Percentiles rank a stretch among this genome's conserved stretches.
phyloP scores from a whole-genome alignment of 2,888 invertebrate species.

The Auanema freiburgensis region DNA sequence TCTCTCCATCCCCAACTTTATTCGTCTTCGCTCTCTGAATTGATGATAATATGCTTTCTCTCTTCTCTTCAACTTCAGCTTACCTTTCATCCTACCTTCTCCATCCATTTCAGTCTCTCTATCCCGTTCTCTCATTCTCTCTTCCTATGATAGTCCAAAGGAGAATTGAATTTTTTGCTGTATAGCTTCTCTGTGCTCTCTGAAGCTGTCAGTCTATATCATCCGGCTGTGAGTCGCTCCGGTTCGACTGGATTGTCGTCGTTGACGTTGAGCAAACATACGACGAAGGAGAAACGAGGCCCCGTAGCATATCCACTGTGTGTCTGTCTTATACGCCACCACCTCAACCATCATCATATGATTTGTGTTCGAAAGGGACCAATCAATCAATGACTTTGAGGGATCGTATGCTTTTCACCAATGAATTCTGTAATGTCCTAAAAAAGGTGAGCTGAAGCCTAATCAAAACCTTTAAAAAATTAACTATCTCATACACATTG shows the following conservation, averaged over 20 bases:
- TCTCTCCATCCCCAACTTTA: no score
- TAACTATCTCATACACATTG: no score
- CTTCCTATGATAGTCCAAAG: constrained; percentile 12
- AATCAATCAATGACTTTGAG: constrained; percentile 11
- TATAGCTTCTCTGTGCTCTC: constrained; percentile 14
- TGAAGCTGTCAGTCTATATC: constrained; percentile 4
- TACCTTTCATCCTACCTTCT: no score
- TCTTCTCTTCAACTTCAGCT: no score
- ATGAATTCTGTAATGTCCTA: background rate
- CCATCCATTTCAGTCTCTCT: constrained; percentile 11
- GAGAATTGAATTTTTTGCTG: no score
- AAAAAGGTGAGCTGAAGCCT: no score
- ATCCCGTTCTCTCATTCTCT: constrained; percentile 17
- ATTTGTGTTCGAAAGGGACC: constrained; percentile 11
- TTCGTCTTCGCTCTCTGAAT: no score
- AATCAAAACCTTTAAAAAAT: no score
- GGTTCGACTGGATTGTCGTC: constrained; percentile 11
- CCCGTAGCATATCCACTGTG: constrained; percentile 17
- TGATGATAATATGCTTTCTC: no score
- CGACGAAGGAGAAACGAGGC: background rate
- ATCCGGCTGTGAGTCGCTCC: background rate
- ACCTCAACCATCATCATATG: constrained; percentile 10
- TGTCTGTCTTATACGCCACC: constrained; percentile 21
- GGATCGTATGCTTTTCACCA: background rate
- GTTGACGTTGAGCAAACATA: constrained; percentile 26